Conservation (phyloP, 2,888 invertebrate species). For the Drosophila suboccidentalis region DNA sequence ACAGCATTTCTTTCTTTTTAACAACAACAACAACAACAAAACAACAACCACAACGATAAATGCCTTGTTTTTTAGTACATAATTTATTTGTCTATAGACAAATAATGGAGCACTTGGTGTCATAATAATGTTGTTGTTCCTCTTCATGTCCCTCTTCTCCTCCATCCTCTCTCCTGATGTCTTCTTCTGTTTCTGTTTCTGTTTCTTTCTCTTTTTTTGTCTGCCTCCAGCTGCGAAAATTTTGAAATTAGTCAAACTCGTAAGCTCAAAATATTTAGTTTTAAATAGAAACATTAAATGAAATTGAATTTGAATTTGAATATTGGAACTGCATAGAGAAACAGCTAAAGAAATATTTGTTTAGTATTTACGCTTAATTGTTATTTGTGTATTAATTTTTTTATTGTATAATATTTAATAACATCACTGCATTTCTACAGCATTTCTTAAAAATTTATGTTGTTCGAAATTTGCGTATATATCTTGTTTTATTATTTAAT, state of each 20-base stretch:
- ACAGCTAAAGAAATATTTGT: constrained; percentile 16
- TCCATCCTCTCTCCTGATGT: background rate
- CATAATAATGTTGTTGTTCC: constrained; percentile 47
- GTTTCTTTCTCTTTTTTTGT: background rate
- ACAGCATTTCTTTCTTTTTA: constrained; percentile 81
- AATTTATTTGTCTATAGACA: constrained; percentile 68
- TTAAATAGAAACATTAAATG: constrained; percentile 14
- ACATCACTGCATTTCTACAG: background rate
- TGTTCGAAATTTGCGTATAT: background rate
- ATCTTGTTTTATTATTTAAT: background rate
- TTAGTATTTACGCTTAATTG: background rate
- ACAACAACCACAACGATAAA: constrained; percentile 19
- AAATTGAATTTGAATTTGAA: background rate
- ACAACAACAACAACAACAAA: constrained; percentile 41
- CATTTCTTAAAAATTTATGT: background rate
- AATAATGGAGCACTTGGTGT: constrained; percentile 71
- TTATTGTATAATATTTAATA: background rate
- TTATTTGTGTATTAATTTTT: background rate
- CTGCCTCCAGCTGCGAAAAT: constrained; percentile 24
- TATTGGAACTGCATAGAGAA: background rate
- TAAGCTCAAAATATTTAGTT: constrained; percentile 5
- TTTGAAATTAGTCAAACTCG: constrained; percentile 1
- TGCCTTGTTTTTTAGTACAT: constrained; percentile 58
- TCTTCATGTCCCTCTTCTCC: background rate
- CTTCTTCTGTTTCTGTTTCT: background rate